These are phyloP conservation scores for Yoshiicerus persimilis DNA, from an alignment of 1,140 invertebrate genomes.

Conservation along the genomic window DNA sequence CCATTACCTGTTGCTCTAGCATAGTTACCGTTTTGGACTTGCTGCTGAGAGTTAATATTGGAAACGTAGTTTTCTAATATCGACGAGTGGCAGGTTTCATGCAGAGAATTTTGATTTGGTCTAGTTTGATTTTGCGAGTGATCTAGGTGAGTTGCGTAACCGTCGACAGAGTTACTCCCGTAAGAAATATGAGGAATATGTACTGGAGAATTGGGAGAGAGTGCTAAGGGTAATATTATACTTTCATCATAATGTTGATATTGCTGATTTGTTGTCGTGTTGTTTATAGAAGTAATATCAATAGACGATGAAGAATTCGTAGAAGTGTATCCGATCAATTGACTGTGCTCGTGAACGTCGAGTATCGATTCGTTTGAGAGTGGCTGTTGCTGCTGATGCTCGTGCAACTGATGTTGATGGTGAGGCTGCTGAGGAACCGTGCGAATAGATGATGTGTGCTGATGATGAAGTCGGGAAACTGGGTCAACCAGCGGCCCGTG, in stretches of 20 bases:
- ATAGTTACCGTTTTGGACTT: background rate
- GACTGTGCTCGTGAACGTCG: conserved; percentile 8
- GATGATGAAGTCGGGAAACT: conserved; percentile 21
- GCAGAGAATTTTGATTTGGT: background rate
- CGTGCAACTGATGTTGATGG: conserved; percentile 6
- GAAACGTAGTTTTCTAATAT: background rate
- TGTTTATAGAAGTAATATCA: background rate
- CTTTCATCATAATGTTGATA: background rate
- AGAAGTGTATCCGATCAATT: conserved; percentile 4
- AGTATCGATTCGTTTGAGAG: conserved; percentile 19
- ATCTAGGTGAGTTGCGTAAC: background rate
- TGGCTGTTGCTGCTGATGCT: conserved; percentile 9
- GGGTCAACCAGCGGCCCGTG: conserved; percentile 18
- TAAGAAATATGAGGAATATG: background rate
- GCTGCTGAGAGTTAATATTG: background rate
- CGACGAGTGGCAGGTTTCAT: background rate
- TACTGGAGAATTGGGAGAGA: background rate
- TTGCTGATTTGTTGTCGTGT: background rate
- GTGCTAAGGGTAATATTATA: background rate
- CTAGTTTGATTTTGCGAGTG: background rate
- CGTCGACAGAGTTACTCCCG: background rate
- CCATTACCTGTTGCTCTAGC: background rate
- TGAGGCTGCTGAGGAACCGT: background rate
- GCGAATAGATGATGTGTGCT: conserved; percentile 6
- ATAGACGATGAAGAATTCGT: background rate